phyloP scores from a whole-genome alignment of 1,140 invertebrate species.

The Orius laevigatus region DNA sequence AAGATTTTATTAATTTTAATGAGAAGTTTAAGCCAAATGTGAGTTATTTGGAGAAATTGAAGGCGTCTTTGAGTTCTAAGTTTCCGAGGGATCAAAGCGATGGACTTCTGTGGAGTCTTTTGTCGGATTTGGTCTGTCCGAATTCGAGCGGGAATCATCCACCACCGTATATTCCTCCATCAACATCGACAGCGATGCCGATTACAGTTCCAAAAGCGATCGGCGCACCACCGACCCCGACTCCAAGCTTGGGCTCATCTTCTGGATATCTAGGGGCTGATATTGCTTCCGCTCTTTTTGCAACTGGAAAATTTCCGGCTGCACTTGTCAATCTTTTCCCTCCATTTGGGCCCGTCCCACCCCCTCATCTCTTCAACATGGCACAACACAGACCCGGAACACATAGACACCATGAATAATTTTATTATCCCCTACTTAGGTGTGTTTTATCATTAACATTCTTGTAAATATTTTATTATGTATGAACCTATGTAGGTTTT shows the following conservation, averaged over 20 bases:
- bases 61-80: slow-evolving; percentile 26
- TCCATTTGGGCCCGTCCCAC: no score
- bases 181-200: slow-evolving; percentile 3
- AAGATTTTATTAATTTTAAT: slow-evolving; percentile 61
- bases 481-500: no score
- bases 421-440: no score
- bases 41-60: slow-evolving; percentile 63
- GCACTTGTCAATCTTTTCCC: slow-evolving; percentile 17
- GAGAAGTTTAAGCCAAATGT: slow-evolving; percentile 53
- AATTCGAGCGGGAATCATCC: slow-evolving; percentile 7
- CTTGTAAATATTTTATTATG: no score
- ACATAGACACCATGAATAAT: no score
- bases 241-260: background rate
- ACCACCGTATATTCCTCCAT: slow-evolving; percentile 4
- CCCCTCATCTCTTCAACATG: no score
- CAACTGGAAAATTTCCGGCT: slow-evolving; percentile 21
- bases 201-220: slow-evolving; percentile 11
- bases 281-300: slow-evolving; percentile 21
- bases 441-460: no score
- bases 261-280: slow-evolving; percentile 18
- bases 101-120: slow-evolving; percentile 21
- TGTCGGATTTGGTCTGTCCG: slow-evolving; percentile 20
- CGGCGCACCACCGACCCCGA: background rate
- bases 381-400: no score
- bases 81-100: slow-evolving; percentile 23